A percentile compares a stretch with the other conserved stretches of the same genome.
These are phyloP conservation scores for Ranitomeya variabilis DNA, from an alignment of 2,113 vertebrate species.

Conservation along the genomic window DNA sequence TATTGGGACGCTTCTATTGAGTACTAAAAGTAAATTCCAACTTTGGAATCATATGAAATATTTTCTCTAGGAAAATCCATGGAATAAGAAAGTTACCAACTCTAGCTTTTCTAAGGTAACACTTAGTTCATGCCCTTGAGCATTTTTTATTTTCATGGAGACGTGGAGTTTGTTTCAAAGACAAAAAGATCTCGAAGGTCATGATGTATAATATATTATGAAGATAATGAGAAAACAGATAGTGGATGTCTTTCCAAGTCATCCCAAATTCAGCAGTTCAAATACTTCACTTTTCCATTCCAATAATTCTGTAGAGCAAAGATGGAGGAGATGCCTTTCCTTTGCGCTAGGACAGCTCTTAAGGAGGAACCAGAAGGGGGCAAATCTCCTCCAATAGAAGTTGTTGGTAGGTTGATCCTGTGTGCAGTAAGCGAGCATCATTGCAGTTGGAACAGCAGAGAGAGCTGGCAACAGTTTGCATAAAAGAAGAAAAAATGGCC, in stretches of 20 bases:
- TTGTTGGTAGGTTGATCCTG: too few species aligned
- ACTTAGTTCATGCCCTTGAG: background rate
- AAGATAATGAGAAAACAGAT: background rate
- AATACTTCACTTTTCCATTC: background rate
- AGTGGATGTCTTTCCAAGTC: background rate
- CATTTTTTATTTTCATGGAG: background rate
- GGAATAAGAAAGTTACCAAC: background rate
- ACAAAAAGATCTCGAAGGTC: background rate
- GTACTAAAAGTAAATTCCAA: background rate
- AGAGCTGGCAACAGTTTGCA: too few species aligned
- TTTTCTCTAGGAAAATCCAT: background rate
- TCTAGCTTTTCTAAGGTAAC: too few species aligned
- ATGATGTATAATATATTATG: background rate
- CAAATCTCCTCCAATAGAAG: too few species aligned
- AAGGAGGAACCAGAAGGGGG: too few species aligned
- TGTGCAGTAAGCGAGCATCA: too few species aligned
- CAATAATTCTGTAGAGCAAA: too few species aligned
- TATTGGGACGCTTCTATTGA: background rate
- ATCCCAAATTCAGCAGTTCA: background rate
- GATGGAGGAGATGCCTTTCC: too few species aligned
- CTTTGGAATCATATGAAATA: background rate
- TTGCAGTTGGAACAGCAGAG: too few species aligned
- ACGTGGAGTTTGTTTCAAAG: background rate
- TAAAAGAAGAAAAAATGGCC: too few species aligned
- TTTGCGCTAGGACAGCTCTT: too few species aligned